Evolutionary conservation across 2,888 invertebrate genomes (phyloP).

Genomic region (Chymomyza procnemis): DNA sequence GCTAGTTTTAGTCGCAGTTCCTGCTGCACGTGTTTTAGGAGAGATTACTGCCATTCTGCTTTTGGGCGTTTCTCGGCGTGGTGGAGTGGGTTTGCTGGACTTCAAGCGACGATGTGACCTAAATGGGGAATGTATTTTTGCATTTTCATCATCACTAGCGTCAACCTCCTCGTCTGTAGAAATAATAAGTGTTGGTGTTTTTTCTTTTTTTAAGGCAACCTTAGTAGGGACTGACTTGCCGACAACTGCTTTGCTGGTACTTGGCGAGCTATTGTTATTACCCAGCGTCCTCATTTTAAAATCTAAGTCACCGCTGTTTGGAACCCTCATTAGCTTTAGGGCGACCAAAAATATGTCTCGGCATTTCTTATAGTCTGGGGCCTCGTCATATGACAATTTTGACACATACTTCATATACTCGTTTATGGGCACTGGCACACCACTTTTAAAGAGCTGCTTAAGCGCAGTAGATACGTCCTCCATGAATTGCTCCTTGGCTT

Average conservation of each 20-base stretch:
- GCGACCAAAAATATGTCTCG: constrained; percentile 83
- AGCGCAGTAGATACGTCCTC: constrained; percentile 75
- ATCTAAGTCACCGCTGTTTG: constrained; percentile 81
- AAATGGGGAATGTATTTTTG: constrained; percentile 40
- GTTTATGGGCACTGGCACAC: constrained; percentile 80
- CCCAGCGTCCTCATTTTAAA: constrained; percentile 55
- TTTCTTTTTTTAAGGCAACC: constrained; percentile 21
- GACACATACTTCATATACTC: constrained; percentile 85
- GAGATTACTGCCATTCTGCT: constrained; percentile 22
- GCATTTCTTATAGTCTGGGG: constrained; percentile 87
- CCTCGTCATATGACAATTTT: constrained; percentile 84
- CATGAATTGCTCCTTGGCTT: constrained; percentile 85
- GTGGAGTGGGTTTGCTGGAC: constrained; percentile 21
- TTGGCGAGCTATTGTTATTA: constrained; percentile 38
- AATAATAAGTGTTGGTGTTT: constrained; percentile 15
- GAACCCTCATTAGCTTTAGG: constrained; percentile 82
- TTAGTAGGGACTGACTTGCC: constrained; percentile 3
- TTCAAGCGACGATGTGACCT: constrained; percentile 16
- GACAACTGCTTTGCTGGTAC: constrained; percentile 28
- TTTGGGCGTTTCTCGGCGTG: constrained; percentile 24
- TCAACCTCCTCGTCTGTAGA: constrained; percentile 51
- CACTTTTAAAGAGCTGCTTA: constrained; percentile 72
- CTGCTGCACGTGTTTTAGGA: constrained; percentile 38
- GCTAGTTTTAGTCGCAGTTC: constrained; percentile 7
- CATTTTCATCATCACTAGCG: constrained; percentile 64